Evolutionary conservation across 2,113 vertebrate genomes (phyloP), one percentile per base, ranked within the genome.

Genomic region (Typhlomys cinereus): DNA sequence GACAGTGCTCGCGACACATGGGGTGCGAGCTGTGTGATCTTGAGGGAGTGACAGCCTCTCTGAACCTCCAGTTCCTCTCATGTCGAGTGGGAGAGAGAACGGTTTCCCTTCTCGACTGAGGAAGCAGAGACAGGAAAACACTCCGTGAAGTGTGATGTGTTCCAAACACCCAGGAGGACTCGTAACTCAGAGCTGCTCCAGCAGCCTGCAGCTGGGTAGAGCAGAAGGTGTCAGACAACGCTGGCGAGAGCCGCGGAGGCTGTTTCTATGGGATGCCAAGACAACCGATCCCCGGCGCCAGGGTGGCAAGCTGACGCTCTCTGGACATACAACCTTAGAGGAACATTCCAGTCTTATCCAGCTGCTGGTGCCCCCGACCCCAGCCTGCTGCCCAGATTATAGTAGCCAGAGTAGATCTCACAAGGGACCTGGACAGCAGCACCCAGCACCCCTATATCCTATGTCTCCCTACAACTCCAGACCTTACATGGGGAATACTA

Each of bases 141-240:
- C 57, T 69, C 44, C 23, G 0, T 29, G 18, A 25, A 5, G 36
- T 5, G 0, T n/a, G 61, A 84, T 69, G 89, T 66, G 48, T 59
- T 59, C 39, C 79, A 66, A 23, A 36, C 20, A 21, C 61, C 34
- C 52, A 23, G 36, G 70, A 76, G 31, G 61, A 87, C 6, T 41
- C 11, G 5, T 21, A 62, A 21, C 44, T 76, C 78, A 48, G 57
- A 27, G 36, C 81, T 46, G 64, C 79, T 90, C 50, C n/a, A 21
- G 64, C 80, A 81, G 83, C 25, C 52, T 39, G 15, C 59, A 74
- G 81, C 85, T 6, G 9, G 73, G 88, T 7, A 18, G 44, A 74
- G 74, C 82, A 10, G 87, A 27, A 88, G 83, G 92, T 84, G 86
- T 91, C 74, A 86, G 94, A 67, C 80, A 50, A n/a, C 2, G 13